Percentiles rank a stretch among this genome's conserved stretches.
These are phyloP conservation scores for Andrena hattorfiana DNA, from an alignment of 2,888 invertebrate species.

Conservation along the genomic window DNA sequence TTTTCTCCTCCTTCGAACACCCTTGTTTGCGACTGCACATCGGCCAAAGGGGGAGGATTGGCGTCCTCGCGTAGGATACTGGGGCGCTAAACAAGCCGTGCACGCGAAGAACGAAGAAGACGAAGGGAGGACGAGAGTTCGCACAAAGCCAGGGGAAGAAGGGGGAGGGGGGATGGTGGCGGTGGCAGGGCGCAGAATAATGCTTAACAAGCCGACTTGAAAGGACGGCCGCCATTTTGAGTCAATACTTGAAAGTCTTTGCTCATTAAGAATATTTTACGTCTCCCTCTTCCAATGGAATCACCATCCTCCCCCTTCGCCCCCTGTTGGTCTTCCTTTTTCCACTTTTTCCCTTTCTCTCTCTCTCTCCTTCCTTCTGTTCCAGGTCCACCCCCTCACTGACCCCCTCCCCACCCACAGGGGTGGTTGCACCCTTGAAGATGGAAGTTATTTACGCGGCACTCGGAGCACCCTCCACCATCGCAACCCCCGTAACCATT, in stretches of 20 bases:
- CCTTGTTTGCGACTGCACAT: conserved; percentile 44
- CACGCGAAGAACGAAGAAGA: conserved; percentile 42
- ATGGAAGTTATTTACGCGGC: conserved; percentile 79
- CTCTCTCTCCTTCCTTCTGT: conserved; percentile 26
- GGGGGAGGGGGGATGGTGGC: conserved; percentile 47
- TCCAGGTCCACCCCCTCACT: conserved; percentile 48
- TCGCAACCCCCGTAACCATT: conserved; percentile 64
- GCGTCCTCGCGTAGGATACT: conserved; percentile 60
- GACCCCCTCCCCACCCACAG: conserved; percentile 18
- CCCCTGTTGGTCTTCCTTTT: conserved; percentile 57
- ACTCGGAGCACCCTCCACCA: conserved; percentile 73
- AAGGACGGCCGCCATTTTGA: conserved; percentile 84
- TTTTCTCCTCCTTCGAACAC: conserved; percentile 22
- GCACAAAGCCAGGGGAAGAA: conserved; percentile 69
- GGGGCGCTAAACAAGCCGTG: conserved; percentile 54
- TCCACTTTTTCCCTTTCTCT: conserved; percentile 49
- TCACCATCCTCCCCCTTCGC: conserved; percentile 55
- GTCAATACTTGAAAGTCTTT: conserved; percentile 85
- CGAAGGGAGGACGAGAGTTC: conserved; percentile 46
- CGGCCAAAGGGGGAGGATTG: conserved; percentile 39
- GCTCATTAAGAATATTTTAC: conserved; percentile 85
- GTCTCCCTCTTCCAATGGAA: conserved; percentile 71
- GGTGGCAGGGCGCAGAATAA: conserved; percentile 76
- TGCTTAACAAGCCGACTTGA: conserved; percentile 84
- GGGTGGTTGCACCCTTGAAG: conserved; percentile 74